Percentiles rank a stretch among this genome's conserved stretches.
Evolutionary conservation across 2,888 invertebrate species (phyloP).

Genomic region (Ceratothoa steindachneri): DNA sequence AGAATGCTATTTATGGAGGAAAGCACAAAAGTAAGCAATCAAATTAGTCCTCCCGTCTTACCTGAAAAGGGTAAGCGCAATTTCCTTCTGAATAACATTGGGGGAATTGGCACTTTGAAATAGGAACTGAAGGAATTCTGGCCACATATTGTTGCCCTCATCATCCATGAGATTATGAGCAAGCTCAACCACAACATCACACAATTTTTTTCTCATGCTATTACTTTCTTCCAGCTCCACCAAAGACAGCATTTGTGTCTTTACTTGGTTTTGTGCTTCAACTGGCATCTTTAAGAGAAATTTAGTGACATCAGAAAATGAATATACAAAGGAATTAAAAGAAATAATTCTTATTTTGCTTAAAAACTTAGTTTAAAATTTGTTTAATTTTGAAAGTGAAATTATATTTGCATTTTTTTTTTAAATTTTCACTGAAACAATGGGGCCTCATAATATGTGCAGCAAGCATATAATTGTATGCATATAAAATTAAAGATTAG

Average conservation of each 20-base stretch:
- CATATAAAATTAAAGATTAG: no score
- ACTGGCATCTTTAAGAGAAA: constrained; percentile 60
- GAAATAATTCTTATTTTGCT: no score
- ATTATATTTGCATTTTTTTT: no score
- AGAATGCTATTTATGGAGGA: no score
- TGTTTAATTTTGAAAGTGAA: no score
- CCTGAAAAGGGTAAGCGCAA: constrained; percentile 91
- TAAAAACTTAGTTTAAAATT: no score
- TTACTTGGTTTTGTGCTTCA: constrained; percentile 77
- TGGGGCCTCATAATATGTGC: no score
- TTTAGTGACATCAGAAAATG: background rate
- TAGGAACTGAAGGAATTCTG: constrained; percentile 84
- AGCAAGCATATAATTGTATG: no score
- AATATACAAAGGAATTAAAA: no score
- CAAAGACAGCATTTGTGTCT: constrained; percentile 77
- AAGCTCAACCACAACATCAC: constrained; percentile 93
- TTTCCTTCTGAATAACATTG: constrained; percentile 78
- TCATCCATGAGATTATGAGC: constrained; percentile 92
- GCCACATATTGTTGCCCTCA: constrained; percentile 93
- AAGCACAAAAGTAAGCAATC: no score
- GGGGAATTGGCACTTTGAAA: constrained; percentile 88
- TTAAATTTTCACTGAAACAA: no score
- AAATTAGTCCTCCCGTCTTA: no score
- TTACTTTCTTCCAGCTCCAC: constrained; percentile 78
- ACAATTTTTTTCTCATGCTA: constrained; percentile 76